phyloP scores from a whole-genome alignment of 1,140 invertebrate genomes.

The Trichonephila clavipes region DNA sequence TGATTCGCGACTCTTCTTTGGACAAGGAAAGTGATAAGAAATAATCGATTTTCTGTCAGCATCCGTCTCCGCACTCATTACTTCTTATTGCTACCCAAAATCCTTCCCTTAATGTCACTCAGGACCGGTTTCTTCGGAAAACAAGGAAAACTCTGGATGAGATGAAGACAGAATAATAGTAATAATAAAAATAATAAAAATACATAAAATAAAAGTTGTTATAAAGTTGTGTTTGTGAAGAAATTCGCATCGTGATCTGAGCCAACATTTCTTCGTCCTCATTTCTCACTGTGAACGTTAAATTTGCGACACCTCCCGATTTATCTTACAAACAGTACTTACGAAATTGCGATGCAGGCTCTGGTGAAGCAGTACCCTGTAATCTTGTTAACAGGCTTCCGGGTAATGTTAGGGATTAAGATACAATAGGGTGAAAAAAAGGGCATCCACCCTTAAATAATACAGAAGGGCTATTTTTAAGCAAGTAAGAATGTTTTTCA shows the following conservation, averaged over 20 bases:
- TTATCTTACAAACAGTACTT: slow-evolving; percentile 61
- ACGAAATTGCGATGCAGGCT: slow-evolving; percentile 46
- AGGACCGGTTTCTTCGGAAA: neutral
- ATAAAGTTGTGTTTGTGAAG: slow-evolving; percentile 22
- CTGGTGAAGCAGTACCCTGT: neutral
- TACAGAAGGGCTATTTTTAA: neutral
- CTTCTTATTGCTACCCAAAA: slow-evolving; percentile 47
- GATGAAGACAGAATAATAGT: neutral
- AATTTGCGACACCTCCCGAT: slow-evolving; percentile 4
- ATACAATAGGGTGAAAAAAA: neutral
- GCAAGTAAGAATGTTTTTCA: neutral
- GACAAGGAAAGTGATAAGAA: slow-evolving; percentile 66
- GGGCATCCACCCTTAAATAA: neutral
- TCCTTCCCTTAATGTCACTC: neutral
- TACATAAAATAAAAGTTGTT: neutral
- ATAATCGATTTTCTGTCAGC: slow-evolving; percentile 64
- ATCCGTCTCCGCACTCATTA: slow-evolving; percentile 37
- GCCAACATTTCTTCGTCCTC: slow-evolving; percentile 29
- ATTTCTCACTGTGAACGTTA: slow-evolving; percentile 48
- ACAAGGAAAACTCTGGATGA: slow-evolving; percentile 19
- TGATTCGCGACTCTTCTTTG: slow-evolving; percentile 41
- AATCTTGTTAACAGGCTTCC: slow-evolving; percentile 50
- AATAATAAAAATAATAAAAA: neutral
- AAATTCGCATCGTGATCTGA: slow-evolving; percentile 14
- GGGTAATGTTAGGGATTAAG: slow-evolving; percentile 50